Evolutionary conservation across 2,888 invertebrate species (phyloP).

Genomic region (Tipula vernalis): DNA sequence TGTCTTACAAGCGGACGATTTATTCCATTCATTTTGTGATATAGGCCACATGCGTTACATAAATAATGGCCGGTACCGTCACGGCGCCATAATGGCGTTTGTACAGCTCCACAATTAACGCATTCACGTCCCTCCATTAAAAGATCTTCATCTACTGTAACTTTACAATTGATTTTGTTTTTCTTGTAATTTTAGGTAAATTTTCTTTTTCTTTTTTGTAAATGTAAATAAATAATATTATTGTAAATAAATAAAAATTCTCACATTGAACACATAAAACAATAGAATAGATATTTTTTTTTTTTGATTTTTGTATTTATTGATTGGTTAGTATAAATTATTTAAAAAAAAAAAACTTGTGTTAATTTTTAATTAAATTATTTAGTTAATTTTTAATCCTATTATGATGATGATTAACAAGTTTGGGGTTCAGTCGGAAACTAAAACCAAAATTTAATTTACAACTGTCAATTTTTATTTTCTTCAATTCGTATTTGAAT

Average conservation of each 20-base stretch:
- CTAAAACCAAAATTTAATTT: no score
- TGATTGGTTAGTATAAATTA: not conserved
- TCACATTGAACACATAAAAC: not conserved
- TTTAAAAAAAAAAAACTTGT: not conserved
- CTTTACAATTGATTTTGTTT: slow-evolving; percentile 24
- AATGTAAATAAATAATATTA: not conserved
- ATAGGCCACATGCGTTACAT: slow-evolving; percentile 99
- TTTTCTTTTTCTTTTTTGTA: not conserved
- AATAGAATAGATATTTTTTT: not conserved
- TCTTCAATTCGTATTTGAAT: no score
- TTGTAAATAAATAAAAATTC: not conserved
- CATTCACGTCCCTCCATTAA: slow-evolving; percentile 86
- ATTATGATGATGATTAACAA: not conserved
- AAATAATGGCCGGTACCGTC: slow-evolving; percentile 98
- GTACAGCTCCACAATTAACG: slow-evolving; percentile 95
- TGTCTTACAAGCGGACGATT: slow-evolving; percentile 86
- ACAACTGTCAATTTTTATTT: no score
- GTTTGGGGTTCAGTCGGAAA: no score
- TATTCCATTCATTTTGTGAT: slow-evolving; percentile 93
- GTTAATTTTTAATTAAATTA: not conserved
- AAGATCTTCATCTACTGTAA: slow-evolving; percentile 37
- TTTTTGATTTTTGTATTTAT: not conserved
- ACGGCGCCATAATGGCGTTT: slow-evolving; percentile 95
- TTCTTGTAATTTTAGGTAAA: not conserved
- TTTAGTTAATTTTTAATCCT: not conserved